Base-by-base conservation (phyloP, 2,888 invertebrate genomes). In the Frankliniella intonsa region DNA sequence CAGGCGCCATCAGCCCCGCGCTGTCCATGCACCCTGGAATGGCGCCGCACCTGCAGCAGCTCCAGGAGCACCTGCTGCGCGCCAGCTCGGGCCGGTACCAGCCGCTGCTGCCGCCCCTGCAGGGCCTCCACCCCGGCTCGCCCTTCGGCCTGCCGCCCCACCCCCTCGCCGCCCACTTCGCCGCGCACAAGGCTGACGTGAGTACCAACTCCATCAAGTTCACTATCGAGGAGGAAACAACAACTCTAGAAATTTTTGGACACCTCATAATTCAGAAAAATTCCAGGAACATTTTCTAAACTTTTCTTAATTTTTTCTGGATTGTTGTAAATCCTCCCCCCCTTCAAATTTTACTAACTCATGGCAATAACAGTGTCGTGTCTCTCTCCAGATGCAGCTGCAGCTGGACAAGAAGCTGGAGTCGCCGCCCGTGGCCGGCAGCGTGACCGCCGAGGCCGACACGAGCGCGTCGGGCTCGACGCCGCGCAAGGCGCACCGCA, bases 1-100 rank as follows among this genome's bases (percentile, higher is more conserved):
- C 85, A 88, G 90, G 94, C 85, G 94, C 95, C n/a, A 92, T 97
- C 88, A 96, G 96, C 85, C 97, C 97, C 19, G 95, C 96, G 0
- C 89, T 96, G 81, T 92, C 93, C 80, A 90, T 91, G 88, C 89
- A 91, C 82, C 91, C 91, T 0, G 90, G 91, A 81, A 90, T 91
- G 87, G 89, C 91, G 83, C 90, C 92, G 65, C 93, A 93, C 85
- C 88, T 94, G 82, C 94, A 94, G 86, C 93, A 94, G 86, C 88
- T 94, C 25, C 94, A 94, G 86, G 95, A 95, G 12, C 96, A 96
- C 88, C 90, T 96, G 86, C 91, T 93, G 89, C 91, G 91, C 86
- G 94, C 90, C 88, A 93, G 90, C 86, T 76, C 69, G 25, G 69
- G 69, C 69, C 69, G 69, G 7, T 76, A 25, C 69, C 69, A 76